These are phyloP conservation scores for Acromyrmex echinatior DNA, from an alignment of 1,140 invertebrate genomes.

Conservation along the genomic window DNA sequence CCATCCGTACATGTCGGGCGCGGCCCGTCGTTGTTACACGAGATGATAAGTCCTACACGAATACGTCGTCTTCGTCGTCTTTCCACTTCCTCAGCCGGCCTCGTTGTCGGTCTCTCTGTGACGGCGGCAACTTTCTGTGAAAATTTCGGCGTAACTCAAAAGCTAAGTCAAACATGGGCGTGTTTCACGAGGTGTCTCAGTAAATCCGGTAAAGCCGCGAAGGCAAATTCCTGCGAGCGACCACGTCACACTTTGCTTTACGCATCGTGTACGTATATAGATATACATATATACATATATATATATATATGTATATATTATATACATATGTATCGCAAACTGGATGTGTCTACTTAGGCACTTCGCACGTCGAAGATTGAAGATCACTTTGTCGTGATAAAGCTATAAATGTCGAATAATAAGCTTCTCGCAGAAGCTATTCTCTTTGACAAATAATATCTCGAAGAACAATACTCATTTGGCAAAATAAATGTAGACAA, in stretches of 20 bases:
- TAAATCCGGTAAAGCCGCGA: slow-evolving; percentile 80
- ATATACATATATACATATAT: no score
- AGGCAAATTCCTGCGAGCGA: slow-evolving; percentile 72
- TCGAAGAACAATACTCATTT: not conserved
- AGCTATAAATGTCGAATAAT: not conserved
- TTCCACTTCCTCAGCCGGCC: slow-evolving; percentile 53
- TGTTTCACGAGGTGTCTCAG: slow-evolving; percentile 79
- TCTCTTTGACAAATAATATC: not conserved
- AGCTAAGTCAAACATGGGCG: slow-evolving; percentile 86
- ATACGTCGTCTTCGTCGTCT: slow-evolving; percentile 60
- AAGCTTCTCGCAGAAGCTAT: slow-evolving; percentile 16
- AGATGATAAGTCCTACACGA: slow-evolving; percentile 73
- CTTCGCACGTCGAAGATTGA: slow-evolving; percentile 17
- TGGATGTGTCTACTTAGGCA: slow-evolving; percentile 46
- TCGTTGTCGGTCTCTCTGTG: slow-evolving; percentile 57
- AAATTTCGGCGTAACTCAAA: slow-evolving; percentile 86
- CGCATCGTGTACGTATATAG: slow-evolving; percentile 8
- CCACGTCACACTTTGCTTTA: slow-evolving; percentile 65
- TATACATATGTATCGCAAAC: not conserved
- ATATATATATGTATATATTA: no score
- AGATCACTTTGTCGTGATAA: slow-evolving; percentile 16
- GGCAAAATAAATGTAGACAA: not conserved
- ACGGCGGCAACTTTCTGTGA: slow-evolving; percentile 80
- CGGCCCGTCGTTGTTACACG: slow-evolving; percentile 73
- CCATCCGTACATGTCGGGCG: slow-evolving; percentile 72